Evolutionary conservation across 1,140 invertebrate genomes (phyloP).

Genomic region (Latrodectus geometricus): DNA sequence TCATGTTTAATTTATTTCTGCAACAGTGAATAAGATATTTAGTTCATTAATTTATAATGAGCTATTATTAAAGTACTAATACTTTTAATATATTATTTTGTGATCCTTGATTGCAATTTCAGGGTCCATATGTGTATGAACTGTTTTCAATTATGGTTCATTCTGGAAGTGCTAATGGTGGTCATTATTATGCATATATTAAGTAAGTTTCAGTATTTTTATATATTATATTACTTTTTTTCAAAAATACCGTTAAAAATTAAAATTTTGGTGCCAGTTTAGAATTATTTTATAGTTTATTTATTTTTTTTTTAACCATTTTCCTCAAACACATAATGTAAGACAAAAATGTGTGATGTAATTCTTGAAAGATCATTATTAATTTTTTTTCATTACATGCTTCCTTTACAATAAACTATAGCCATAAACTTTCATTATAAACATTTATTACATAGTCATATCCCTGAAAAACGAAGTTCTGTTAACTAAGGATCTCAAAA

Average conservation of each 20-base stretch:
- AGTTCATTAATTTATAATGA: background rate
- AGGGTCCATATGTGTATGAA: constrained; percentile 86
- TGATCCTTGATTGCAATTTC: constrained; percentile 35
- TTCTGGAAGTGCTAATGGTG: constrained; percentile 89
- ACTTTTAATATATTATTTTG: background rate
- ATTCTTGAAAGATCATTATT: too few species aligned
- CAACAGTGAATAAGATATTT: too few species aligned
- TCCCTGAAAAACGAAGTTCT: too few species aligned
- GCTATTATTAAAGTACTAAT: background rate
- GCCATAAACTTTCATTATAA: too few species aligned
- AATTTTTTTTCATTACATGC: too few species aligned
- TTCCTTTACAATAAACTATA: too few species aligned
- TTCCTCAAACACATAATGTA: too few species aligned
- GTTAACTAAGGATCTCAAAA: too few species aligned
- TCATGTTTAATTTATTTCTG: too few species aligned
- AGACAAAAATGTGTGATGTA: too few species aligned
- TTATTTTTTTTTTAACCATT: background rate
- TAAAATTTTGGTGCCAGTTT: background rate
- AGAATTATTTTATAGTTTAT: background rate
- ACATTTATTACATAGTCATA: too few species aligned
- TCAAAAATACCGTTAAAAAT: background rate
- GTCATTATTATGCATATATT: constrained; percentile 95
- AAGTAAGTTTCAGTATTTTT: constrained; percentile 72
- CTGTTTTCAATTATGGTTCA: constrained; percentile 95
- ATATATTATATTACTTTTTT: background rate